Evolutionary conservation across 2,113 vertebrate species (phyloP), one percentile per base, ranked within the genome.

Genomic region (Odontophorus gujanensis): DNA sequence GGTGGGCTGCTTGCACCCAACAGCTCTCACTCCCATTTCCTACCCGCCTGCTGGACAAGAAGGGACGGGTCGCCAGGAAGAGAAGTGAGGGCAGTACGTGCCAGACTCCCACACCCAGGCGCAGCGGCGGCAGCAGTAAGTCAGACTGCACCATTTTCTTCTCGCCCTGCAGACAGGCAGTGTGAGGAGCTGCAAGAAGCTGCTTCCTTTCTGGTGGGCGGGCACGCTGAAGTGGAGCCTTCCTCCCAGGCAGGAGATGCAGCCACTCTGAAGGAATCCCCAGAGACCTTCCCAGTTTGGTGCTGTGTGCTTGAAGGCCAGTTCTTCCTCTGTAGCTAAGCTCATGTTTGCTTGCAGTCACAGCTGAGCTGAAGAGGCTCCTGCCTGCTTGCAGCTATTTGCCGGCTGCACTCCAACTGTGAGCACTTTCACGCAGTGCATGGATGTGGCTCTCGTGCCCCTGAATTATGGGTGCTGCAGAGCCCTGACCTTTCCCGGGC

Each of bases 131-230:
- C 95, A 58, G 97, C 97, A 93, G 81, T 95, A 95, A 97, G 96
- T 92, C 96, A 98, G 98, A 98, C 97, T 98, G 98, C 98, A 98
- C 98, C 98, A 98, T 98, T 98, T 98, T 98, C 96, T 93, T 94
- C 97, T 94, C 97, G 67, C 96, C 95, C 97, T 86, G 97, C 96
- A 63, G 73, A 76, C 96, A 96, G 94, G 96, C 97, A 92, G 95
- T 96, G 96, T 92, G 96, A 97, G 93, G 65, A 97, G 95, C 96
- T 57, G 93, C 76, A 71, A 63, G 74, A 87, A 94, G 87, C 95
- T 86, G 75, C 91, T 65, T 57, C 94, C 95, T 96, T 96, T 89
- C 71, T 84, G 6, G 89, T 85, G 20, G 55, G 76, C 38, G 87
- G 66, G 72, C 93, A 71, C 95, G 89, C 94, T 71, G 95, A 97